phyloP scores from a whole-genome alignment of 2,888 invertebrate species.

The Gymnocheta viridis region DNA sequence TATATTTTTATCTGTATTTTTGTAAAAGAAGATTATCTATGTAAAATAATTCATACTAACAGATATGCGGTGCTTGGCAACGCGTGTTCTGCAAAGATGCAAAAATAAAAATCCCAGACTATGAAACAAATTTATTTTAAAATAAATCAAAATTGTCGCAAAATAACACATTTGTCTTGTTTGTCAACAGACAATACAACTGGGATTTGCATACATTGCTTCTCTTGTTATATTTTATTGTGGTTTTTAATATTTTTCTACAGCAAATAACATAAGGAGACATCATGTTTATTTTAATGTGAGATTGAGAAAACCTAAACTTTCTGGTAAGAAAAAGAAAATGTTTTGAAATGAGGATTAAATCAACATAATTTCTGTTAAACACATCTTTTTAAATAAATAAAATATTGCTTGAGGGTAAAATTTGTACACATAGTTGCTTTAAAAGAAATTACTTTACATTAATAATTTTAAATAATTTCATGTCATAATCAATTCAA shows the following conservation, averaged over 20 bases:
- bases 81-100: neutral
- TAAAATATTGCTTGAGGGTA: too few species aligned
- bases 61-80: neutral
- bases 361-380: neutral
- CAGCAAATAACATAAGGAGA: conserved; percentile 5
- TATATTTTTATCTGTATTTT: neutral
- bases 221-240: neutral
- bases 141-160: conserved; percentile 63
- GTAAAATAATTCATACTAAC: conserved; percentile 32
- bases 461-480: neutral
- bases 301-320: neutral
- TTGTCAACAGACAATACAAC: conserved; percentile 59
- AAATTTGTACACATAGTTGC: neutral
- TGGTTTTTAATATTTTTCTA: neutral
- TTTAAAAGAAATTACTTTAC: neutral
- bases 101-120: conserved; percentile 24
- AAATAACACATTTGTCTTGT: conserved; percentile 61
- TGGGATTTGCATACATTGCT: conserved; percentile 44
- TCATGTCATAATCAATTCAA: too few species aligned
- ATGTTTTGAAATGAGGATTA: neutral
- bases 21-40: neutral
- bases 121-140: conserved; percentile 47
- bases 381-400: too few species aligned
- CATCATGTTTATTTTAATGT: neutral
- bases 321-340: neutral